Evolutionary conservation across 2,113 vertebrate genomes (phyloP), one percentile per base, ranked within the genome.

Genomic region (Melanocharis versteri): DNA sequence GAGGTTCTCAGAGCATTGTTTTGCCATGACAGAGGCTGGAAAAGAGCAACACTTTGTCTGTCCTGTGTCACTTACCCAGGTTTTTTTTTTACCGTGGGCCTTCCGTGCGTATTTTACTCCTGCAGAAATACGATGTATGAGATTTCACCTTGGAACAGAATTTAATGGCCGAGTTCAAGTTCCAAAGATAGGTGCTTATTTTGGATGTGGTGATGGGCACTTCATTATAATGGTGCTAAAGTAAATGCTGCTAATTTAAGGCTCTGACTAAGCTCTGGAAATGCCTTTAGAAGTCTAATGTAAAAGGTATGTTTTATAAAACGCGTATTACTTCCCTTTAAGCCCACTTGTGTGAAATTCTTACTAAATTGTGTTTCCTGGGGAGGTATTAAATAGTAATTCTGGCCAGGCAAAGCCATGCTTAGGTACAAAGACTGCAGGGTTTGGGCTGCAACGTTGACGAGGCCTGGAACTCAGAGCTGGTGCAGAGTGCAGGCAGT

Each of bases 171-270:
- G 77, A 24, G 54, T 94, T 87, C 69, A 48, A 92, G 91, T 95
- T 94, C 81, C 83, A 87, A 19, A 92, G 93, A 96, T 91, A 94
- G 96, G 76, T 95, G 89, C 88, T 96, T 96, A 70, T 93, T 96
- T 97, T 97, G 95, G 96, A 97, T 87, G 45, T 79, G 71, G 81
- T 90, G 93, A 92, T 87, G 91, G 90, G 51, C 83, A 86, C 86
- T 96, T 96, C 85, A 31, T 93, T 95, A 92, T 82, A 90, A 42
- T 13, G 61, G 90, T 95, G 94, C 83, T 97, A 92, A 95, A 93
- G 57, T 90, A 95, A 96, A 96, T 84, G 80, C 39, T 85, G 82
- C 90, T 97, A 96, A 96, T 96, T 94, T 82, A 91, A 95, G 77
- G 71, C 37, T 83, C 86, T 90, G 86, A 53, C 81, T 89, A 57